Conservation (phyloP, 2,113 vertebrate species). For the Rhodinocichla rosea region DNA sequence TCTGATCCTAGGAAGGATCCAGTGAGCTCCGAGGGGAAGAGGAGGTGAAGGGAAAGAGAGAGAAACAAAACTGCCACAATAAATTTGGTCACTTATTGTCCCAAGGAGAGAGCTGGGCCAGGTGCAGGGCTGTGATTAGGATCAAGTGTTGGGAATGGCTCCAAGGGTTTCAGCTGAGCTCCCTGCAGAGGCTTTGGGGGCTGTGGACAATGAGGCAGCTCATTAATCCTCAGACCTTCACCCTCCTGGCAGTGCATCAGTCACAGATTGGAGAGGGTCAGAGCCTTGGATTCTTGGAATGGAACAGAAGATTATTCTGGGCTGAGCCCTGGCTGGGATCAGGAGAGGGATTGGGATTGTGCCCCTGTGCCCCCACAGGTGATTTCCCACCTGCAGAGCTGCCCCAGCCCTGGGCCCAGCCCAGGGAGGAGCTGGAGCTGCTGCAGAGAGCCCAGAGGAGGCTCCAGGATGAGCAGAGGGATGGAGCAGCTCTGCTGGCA, state of each 20-base stretch:
- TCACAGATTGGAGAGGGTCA: neutral
- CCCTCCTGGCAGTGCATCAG: neutral
- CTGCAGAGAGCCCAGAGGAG: no score
- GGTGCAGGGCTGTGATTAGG: neutral
- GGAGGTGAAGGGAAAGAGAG: neutral
- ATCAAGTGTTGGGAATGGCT: conserved; percentile 13
- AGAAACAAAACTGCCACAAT: neutral
- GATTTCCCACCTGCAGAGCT: neutral
- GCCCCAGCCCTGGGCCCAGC: neutral
- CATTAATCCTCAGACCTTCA: neutral
- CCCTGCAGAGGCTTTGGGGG: neutral
- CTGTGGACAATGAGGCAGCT: neutral
- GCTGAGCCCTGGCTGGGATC: neutral
- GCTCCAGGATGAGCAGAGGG: no score
- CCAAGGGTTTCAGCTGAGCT: neutral
- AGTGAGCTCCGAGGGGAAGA: neutral
- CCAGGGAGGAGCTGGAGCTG: neutral
- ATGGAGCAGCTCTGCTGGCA: no score
- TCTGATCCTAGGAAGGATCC: neutral
- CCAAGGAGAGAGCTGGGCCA: conserved; percentile 18
- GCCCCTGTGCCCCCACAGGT: neutral
- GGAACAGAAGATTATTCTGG: neutral
- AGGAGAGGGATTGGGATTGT: neutral
- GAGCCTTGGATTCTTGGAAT: neutral
- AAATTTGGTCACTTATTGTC: neutral